These are phyloP conservation scores for Cheiracanthium punctorium DNA, from an alignment of 2,888 invertebrate species.

Conservation along the genomic window DNA sequence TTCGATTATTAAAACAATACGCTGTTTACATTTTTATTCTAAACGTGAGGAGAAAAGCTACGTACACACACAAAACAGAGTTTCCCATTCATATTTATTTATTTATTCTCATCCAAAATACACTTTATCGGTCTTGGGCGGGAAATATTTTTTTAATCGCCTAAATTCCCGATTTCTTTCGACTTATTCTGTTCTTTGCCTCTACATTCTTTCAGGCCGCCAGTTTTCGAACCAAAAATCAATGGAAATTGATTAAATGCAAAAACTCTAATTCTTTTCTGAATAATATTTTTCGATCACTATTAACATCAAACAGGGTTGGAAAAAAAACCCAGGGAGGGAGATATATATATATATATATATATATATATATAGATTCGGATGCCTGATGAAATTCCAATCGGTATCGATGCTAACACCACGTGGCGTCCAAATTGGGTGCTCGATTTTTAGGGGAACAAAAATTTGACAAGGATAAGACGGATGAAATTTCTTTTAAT, in stretches of 20 bases:
- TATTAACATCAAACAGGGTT: constrained; percentile 29
- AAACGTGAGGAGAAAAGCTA: background rate
- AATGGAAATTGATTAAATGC: constrained; percentile 30
- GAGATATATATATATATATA: too few relatives aligned
- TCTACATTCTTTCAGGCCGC: too few relatives aligned
- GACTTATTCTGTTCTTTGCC: background rate
- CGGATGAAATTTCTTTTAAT: constrained; percentile 8
- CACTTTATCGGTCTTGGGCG: background rate
- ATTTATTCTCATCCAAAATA: background rate
- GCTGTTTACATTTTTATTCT: background rate
- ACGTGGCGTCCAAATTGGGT: background rate
- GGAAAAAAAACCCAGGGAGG: background rate
- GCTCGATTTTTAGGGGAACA: background rate
- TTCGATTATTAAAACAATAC: background rate
- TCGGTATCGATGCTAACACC: constrained; percentile 37
- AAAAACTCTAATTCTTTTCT: constrained; percentile 29
- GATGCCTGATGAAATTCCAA: constrained; percentile 58
- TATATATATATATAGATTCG: too few relatives aligned
- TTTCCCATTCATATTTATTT: background rate
- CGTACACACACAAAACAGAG: background rate
- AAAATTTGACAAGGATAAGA: background rate
- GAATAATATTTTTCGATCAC: constrained; percentile 42
- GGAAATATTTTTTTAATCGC: background rate
- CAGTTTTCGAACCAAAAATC: background rate
- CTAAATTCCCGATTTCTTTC: background rate